Conservation (phyloP, 2,888 invertebrate genomes). For the Halictus quadricinctus region DNA sequence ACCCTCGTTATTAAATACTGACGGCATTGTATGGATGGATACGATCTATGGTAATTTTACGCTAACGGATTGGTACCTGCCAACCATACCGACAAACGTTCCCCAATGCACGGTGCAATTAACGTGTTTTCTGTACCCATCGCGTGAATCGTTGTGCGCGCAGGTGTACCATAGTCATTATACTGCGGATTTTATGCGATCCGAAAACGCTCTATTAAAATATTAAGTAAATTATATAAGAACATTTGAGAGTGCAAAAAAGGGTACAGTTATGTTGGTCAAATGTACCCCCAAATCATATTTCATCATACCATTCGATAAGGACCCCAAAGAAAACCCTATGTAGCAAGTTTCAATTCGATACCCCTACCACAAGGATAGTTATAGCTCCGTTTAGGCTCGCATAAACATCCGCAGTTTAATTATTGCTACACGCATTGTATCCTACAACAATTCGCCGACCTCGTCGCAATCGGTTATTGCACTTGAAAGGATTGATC, state of each 20-base stretch:
- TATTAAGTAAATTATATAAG: too few relatives aligned
- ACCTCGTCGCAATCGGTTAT: constrained; percentile 23
- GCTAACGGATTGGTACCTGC: constrained; percentile 59
- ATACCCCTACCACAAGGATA: too few relatives aligned
- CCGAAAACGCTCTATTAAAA: too few relatives aligned
- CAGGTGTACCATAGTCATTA: constrained; percentile 24
- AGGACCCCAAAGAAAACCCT: too few relatives aligned
- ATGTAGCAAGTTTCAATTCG: too few relatives aligned
- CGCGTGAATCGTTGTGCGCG: constrained; percentile 36
- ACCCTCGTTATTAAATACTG: constrained; percentile 59
- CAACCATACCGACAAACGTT: constrained; percentile 49
- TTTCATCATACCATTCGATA: too few relatives aligned
- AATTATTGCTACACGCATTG: constrained; percentile 26
- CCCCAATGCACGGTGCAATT: constrained; percentile 19
- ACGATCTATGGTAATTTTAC: constrained; percentile 49
- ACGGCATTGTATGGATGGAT: constrained; percentile 72
- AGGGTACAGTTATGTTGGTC: too few relatives aligned
- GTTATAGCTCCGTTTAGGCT: too few relatives aligned
- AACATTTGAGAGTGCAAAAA: too few relatives aligned
- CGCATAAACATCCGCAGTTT: background rate
- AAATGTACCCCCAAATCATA: too few relatives aligned
- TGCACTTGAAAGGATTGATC: constrained; percentile 51
- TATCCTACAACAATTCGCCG: constrained; percentile 22
- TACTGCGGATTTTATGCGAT: background rate
- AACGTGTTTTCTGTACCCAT: constrained; percentile 16